Evolutionary conservation across 2,888 invertebrate genomes (phyloP).

Genomic region (Dasysyrphus albostriatus): DNA sequence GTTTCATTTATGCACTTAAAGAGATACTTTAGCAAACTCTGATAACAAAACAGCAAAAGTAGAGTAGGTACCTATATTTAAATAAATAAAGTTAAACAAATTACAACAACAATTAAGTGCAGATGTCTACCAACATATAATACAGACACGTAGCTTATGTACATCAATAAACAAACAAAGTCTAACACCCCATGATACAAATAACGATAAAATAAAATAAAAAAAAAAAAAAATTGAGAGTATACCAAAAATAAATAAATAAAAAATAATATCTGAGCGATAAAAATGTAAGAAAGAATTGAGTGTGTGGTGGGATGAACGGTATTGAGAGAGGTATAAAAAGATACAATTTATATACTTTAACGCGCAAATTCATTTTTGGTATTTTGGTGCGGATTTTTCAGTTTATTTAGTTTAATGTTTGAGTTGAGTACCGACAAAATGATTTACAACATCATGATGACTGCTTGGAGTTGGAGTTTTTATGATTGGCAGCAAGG

Average conservation of each 20-base stretch:
- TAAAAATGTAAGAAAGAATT: slow-evolving; percentile 19
- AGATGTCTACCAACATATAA: slow-evolving; percentile 62
- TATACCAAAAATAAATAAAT: slow-evolving; percentile 58
- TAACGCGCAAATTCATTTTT: slow-evolving; percentile 43
- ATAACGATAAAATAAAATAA: too few species aligned
- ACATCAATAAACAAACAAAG: slow-evolving; percentile 61
- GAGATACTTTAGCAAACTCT: slow-evolving; percentile 32
- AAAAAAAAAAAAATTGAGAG: slow-evolving; percentile 3
- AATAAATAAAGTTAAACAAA: slow-evolving; percentile 51
- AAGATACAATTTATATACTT: slow-evolving; percentile 34
- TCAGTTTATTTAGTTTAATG: slow-evolving; percentile 38
- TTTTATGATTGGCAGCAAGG: slow-evolving; percentile 46
- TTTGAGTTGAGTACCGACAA: slow-evolving; percentile 29
- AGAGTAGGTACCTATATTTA: slow-evolving; percentile 10
- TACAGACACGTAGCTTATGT: slow-evolving; percentile 41
- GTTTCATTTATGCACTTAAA: slow-evolving; percentile 15
- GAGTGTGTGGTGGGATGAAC: slow-evolving; percentile 3
- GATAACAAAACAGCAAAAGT: slow-evolving; percentile 50
- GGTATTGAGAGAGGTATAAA: slow-evolving; percentile 1
- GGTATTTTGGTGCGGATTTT: slow-evolving; percentile 24
- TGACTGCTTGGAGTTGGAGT: slow-evolving; percentile 28
- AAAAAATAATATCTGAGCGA: slow-evolving; percentile 55
- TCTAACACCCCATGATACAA: slow-evolving; percentile 61
- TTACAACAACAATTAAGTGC: slow-evolving; percentile 71
- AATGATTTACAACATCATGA: slow-evolving; percentile 62